Evolutionary conservation across 2,797 vertebrate species (phyloP).

Genomic region (Argya squamiceps): DNA sequence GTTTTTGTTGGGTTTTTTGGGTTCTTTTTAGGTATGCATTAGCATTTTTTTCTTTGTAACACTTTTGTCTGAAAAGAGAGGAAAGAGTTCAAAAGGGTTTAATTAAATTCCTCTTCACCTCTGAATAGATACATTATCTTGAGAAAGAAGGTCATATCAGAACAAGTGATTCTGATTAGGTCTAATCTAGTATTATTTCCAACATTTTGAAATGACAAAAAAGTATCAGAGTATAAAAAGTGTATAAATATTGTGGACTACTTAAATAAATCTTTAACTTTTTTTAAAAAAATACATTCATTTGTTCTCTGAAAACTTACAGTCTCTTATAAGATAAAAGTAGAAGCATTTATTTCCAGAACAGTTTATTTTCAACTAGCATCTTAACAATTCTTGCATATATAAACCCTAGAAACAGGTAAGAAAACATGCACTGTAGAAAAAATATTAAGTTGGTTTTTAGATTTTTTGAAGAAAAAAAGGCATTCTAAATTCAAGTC

Average conservation of each 20-base stretch:
- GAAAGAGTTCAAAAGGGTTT: not conserved
- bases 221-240: not conserved
- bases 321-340: not conserved
- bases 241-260: not conserved
- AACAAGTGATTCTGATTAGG: not conserved
- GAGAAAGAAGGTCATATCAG: not conserved
- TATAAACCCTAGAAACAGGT: not conserved
- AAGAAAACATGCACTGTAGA: not conserved
- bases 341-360: not conserved
- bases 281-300: not conserved
- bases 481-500: not conserved
- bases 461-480: not conserved
- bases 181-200: not conserved
- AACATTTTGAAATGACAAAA: not conserved
- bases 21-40: fast-evolving
- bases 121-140: not conserved
- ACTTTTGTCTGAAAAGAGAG: not conserved
- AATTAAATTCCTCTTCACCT: not conserved
- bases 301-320: not conserved
- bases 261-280: not conserved
- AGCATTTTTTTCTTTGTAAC: not conserved
- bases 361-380: not conserved
- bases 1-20: not conserved
- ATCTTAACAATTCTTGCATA: not conserved
- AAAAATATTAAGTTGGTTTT: not conserved